Evolutionary conservation across 2,797 vertebrate species (phyloP).

Genomic region (Kryptopterus vitreolus): DNA sequence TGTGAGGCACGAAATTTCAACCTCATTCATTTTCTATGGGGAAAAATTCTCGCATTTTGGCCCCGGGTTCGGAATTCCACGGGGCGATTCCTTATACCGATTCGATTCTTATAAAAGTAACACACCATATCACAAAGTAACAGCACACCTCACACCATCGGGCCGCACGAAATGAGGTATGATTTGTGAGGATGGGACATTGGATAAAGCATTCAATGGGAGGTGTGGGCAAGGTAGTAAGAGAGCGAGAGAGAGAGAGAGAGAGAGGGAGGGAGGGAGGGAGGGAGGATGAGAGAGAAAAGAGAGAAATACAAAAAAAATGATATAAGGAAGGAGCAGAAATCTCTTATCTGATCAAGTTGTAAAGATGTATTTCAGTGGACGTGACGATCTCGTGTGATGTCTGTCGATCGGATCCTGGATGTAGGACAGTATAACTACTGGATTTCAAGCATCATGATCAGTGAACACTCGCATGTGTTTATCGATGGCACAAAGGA

Average conservation of each 20-base stretch:
- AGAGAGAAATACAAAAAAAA: conserved; percentile 12
- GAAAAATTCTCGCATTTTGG: too few species aligned
- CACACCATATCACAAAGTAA: too few species aligned
- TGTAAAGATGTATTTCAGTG: conserved; percentile 26
- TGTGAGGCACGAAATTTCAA: too few species aligned
- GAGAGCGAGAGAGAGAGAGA: conserved; percentile 15
- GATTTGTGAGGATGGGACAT: conserved; percentile 2
- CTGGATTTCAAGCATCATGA: neutral
- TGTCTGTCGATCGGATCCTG: conserved; percentile 1
- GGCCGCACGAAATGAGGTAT: neutral
- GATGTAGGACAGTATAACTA: conserved; percentile 8
- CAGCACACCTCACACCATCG: too few species aligned
- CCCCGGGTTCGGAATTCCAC: too few species aligned
- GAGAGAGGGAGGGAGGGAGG: neutral
- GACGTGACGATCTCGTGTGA: neutral
- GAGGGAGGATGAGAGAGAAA: conserved; percentile 11
- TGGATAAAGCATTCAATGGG: conserved; percentile 19
- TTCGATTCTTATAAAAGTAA: too few species aligned
- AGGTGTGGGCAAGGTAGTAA: conserved; percentile 9
- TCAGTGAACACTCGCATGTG: neutral
- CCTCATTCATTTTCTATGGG: too few species aligned
- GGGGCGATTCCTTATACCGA: too few species aligned
- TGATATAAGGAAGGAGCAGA: neutral
- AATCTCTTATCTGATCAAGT: conserved; percentile 4
- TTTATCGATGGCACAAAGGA: neutral